Base-by-base conservation (phyloP, 2,113 vertebrate genomes). In the Athene cunicularia region DNA sequence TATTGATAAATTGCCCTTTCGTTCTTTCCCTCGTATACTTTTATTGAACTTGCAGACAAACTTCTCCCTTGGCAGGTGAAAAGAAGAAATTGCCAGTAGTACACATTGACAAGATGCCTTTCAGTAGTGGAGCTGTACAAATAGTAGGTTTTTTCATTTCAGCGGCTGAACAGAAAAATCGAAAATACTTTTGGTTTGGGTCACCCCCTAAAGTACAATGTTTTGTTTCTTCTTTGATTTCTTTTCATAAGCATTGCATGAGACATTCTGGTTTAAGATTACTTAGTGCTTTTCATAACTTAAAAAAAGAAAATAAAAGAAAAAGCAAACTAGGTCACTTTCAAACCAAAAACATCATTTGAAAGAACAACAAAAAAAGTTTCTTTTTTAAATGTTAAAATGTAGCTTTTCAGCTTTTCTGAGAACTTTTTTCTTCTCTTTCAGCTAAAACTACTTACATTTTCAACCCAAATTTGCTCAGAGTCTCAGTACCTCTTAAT, bases 91-190 rank as follows among this genome's bases (percentile, higher is more conserved):
- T 91, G 82, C 86, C 90, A 93, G 37, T 49, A 90, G 77, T 67
- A 39, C 13, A n/a, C 59, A 49, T 30, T 82, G 81, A 72, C 2
- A 9, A 43, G 80, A 75, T 60, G 64, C 43, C 55, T 96, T 95
- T 90, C 89, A 79, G 73, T 67, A 80, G 30, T 52, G 60, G 83
- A 88, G 39, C 77, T 85, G 52, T 79, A 74, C 77, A 94, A 95
- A 94, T 82, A 96, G 93, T 68, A 94, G 81, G n/a, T 62, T 95
- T 94, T 94, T 94, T 88, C 74, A 62, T 90, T 92, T 93, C 81
- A 47, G 77, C 62, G 82, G 6, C 85, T 94, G 79, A 94, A 91
- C 0, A 6, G 53, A 88, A 94, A 93, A 88, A 55, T 15, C 73
- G 85, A 80, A 96, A 95, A 92, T 88, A 76, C 66, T 83, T 96